A percentile compares a stretch with the other conserved stretches of the same genome.
Conservation (phyloP, 2,113 vertebrate genomes). For the Acinonyx jubatus region DNA sequence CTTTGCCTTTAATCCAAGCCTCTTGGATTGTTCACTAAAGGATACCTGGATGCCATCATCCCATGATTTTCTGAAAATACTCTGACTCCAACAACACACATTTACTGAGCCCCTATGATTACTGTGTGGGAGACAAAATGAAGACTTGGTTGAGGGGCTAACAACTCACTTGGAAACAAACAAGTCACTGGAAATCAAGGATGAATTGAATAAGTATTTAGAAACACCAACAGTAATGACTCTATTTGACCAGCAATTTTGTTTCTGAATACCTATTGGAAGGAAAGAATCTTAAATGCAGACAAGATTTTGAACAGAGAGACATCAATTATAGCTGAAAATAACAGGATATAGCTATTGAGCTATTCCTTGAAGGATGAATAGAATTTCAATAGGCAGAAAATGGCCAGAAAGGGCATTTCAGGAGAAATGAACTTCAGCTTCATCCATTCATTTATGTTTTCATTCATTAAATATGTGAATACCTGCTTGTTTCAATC, state of each 20-base stretch:
- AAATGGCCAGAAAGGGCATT: neutral
- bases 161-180: neutral
- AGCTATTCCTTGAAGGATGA: conserved; percentile 1
- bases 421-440: neutral
- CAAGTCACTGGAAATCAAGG: conserved; percentile 30
- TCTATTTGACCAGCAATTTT: neutral
- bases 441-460: neutral
- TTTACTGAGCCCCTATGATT: neutral
- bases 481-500: neutral
- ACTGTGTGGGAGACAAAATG: neutral
- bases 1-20: neutral
- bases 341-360: neutral
- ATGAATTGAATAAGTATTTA: neutral
- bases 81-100: neutral
- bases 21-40: neutral
- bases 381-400: neutral
- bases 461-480: neutral
- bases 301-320: neutral
- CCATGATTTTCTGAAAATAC: neutral
- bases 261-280: neutral
- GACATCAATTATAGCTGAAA: neutral
- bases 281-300: neutral
- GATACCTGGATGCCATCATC: neutral
- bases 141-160: neutral
- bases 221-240: neutral